phyloP scores from a whole-genome alignment of 1,140 invertebrate species.

The Drosophila neocordata region DNA sequence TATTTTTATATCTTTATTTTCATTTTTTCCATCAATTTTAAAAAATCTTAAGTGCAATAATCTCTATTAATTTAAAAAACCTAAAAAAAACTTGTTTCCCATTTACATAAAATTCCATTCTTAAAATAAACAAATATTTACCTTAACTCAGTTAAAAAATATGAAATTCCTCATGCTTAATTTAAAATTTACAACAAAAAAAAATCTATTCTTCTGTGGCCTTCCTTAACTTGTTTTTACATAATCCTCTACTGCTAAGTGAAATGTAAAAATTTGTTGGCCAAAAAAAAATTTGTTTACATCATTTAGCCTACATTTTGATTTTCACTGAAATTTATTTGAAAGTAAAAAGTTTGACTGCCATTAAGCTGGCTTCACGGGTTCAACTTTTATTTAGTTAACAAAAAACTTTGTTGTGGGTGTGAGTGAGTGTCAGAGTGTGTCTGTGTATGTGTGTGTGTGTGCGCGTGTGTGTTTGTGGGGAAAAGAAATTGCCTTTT shows the following conservation, averaged over 20 bases:
- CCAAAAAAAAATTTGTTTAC: conserved; percentile 1
- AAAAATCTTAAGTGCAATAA: too few species aligned
- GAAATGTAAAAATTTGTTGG: background rate
- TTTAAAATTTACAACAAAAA: too few species aligned
- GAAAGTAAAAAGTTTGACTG: conserved; percentile 73
- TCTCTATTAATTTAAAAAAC: too few species aligned
- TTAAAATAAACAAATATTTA: too few species aligned
- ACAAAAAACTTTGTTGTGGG: background rate
- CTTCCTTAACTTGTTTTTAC: too few species aligned
- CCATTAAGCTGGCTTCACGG: conserved; percentile 45
- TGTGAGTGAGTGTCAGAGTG: background rate
- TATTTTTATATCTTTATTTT: too few species aligned
- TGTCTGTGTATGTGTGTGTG: conserved; percentile 26
- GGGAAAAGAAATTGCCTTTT: background rate
- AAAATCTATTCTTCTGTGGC: too few species aligned
- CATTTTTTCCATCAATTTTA: too few species aligned
- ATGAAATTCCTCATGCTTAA: background rate
- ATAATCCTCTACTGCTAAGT: background rate
- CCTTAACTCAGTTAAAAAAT: background rate
- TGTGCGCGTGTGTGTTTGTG: conserved; percentile 17
- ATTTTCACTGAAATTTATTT: conserved; percentile 59
- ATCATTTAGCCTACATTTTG: background rate
- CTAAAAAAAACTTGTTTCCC: too few species aligned
- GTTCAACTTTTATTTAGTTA: conserved; percentile 14
- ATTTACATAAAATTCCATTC: too few species aligned